phyloP scores from a whole-genome alignment of 2,888 invertebrate genomes.

The Bimastos eiseni region DNA sequence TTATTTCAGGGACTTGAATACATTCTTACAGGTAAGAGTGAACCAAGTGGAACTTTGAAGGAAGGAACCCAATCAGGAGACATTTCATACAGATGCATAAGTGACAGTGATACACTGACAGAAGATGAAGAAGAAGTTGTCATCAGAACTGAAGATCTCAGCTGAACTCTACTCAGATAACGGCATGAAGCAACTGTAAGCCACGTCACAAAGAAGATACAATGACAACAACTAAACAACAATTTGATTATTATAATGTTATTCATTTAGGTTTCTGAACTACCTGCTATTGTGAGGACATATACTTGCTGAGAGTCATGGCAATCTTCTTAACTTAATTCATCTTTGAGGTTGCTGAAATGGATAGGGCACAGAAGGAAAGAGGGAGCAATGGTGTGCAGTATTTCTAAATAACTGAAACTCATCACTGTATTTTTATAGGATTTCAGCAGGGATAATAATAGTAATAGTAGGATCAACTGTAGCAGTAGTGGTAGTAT shows the following conservation, averaged over 20 bases:
- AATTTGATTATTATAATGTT: neutral
- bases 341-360: neutral
- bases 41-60: neutral
- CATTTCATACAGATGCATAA: neutral
- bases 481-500: too few species aligned
- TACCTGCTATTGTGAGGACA: neutral
- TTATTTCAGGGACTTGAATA: constrained; percentile 19
- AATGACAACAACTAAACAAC: neutral
- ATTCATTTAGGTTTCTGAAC: neutral
- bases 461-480: neutral
- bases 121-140: constrained; percentile 15
- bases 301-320: neutral
- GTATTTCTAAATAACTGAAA: neutral
- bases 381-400: neutral
- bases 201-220: neutral
- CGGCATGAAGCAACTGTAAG: neutral
- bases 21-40: neutral
- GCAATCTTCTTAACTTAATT: neutral
- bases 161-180: neutral
- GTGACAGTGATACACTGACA: neutral
- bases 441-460: neutral
- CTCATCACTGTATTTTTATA: neutral
- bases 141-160: constrained; percentile 15
- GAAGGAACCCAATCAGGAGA: neutral
- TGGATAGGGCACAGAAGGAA: neutral